A percentile compares a stretch with the other conserved stretches of the same genome.
phyloP scores from a whole-genome alignment of 2,888 invertebrate genomes.

The Phytoseiulus persimilis region DNA sequence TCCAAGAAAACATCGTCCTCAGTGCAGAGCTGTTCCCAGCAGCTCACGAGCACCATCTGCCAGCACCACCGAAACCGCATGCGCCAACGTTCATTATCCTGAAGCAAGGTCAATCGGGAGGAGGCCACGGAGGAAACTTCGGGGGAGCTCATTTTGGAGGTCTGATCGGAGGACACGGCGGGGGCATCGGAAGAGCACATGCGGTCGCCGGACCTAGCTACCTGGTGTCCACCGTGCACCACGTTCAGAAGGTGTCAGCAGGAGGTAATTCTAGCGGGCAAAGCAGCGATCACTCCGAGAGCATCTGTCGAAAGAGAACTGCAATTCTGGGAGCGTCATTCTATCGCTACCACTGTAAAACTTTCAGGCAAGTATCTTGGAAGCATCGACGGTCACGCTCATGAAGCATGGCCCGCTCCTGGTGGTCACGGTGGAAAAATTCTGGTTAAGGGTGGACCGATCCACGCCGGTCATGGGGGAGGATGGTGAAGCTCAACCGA shows the following conservation, averaged over 20 bases:
- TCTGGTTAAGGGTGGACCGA: neutral
- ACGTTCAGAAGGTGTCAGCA: neutral
- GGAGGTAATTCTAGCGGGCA: neutral
- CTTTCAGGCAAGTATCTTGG: neutral
- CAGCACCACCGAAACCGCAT: neutral
- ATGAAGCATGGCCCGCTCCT: neutral
- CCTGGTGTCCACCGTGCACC: neutral
- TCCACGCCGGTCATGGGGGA: neutral
- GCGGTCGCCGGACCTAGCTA: neutral
- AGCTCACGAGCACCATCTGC: neutral
- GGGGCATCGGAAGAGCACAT: neutral
- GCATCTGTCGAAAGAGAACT: too few species aligned
- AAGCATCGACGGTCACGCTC: neutral
- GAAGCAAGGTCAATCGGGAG: neutral
- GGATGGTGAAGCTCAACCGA: neutral
- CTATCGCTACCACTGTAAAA: too few species aligned
- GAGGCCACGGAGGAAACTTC: neutral
- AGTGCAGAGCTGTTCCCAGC: neutral
- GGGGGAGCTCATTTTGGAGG: neutral
- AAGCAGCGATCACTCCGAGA: neutral
- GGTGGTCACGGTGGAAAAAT: neutral
- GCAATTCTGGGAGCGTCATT: too few species aligned
- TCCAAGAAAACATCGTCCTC: neutral
- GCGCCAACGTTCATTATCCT: neutral
- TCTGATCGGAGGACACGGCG: neutral